Base-by-base conservation (phyloP, 1,140 invertebrate species). In the Nymphalis io region DNA sequence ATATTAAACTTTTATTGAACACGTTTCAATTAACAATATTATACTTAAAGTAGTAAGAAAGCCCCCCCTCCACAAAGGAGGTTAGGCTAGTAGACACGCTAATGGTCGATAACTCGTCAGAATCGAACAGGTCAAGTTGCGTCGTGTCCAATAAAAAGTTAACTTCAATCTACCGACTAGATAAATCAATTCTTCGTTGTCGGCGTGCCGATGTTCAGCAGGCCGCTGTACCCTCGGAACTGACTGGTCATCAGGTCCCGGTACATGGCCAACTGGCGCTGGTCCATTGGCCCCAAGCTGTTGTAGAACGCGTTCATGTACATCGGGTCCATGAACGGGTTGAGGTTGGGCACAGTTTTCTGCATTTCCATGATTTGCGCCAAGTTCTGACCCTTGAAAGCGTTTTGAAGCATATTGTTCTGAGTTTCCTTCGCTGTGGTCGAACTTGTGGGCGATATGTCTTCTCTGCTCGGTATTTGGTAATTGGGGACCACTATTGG, bases 291-390 rank as follows among this genome's bases (percentile, higher is more conserved):
- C 0, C 86, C 87, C 16, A 91, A 27, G 8, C 79, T 85, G 59
- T 78, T 85, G 62, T 91, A 92, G 15, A 92, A 60, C 3, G 90
- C 88, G 39, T 73, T 84, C 86, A 91, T 83, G 57, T 91, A 92
- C 70, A 89, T 72, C 0, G 90, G 89, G 64, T 92, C 91, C 61
- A 90, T 79, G 5, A 85, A 80, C 0, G 82, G 82, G 1, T 69
- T 63, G 12, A 76, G 59, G 16, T 61, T 74, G 0, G 84, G 79
- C 0, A 81, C 73, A n/a, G 53, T 74, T 44, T 87, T 82, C 65
- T 86, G 78, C 72, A 83, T 64, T 39, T 88, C 86, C 73, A 85
- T 80, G 39, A 88, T 77, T 55, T 82, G 82, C 1, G 80, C 76
- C 33, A 85, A 13, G 38, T 76, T 84, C 6, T 78, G 80, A 8